These are phyloP conservation scores for Bergia puertoricense DNA, from an alignment of 92 coral and sea anemone species.

Conservation along the genomic window DNA sequence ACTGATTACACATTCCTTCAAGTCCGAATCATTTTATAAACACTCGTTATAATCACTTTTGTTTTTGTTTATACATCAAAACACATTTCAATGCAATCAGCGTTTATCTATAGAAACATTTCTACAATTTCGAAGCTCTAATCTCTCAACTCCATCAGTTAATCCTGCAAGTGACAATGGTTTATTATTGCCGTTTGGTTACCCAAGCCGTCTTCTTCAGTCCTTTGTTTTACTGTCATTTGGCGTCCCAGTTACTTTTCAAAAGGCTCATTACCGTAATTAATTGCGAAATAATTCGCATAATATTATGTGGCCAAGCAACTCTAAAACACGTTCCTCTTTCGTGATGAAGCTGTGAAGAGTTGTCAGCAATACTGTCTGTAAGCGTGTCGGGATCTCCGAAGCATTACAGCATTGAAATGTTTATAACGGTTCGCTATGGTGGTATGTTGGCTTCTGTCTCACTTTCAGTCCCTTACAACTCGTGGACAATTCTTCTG, in stretches of 20 bases:
- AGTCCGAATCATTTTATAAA: too few species aligned
- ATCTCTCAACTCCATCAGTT: background rate
- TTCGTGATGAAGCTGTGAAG: too few species aligned
- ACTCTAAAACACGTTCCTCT: background rate
- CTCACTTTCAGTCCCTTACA: background rate
- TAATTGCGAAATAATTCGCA: constrained; percentile 8
- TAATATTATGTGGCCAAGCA: constrained; percentile 9
- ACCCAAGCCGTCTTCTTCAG: background rate
- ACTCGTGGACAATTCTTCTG: background rate
- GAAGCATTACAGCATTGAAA: background rate
- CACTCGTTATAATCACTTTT: background rate
- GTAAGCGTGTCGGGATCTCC: background rate
- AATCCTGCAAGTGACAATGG: constrained; percentile 1
- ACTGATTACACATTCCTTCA: too few species aligned
- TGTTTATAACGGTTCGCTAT: constrained; percentile 91
- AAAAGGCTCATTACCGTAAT: constrained; percentile 28
- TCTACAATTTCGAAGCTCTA: background rate
- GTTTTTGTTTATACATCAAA: background rate
- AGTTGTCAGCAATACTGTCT: too few species aligned
- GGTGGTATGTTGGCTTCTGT: constrained; percentile 76
- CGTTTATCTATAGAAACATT: background rate
- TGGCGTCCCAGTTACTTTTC: background rate
- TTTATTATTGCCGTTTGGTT: background rate
- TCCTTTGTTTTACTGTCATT: constrained; percentile 31
- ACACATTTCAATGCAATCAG: background rate